Conservation (phyloP, 23 tunicate genomes). For the Trididemnum nubilum region DNA sequence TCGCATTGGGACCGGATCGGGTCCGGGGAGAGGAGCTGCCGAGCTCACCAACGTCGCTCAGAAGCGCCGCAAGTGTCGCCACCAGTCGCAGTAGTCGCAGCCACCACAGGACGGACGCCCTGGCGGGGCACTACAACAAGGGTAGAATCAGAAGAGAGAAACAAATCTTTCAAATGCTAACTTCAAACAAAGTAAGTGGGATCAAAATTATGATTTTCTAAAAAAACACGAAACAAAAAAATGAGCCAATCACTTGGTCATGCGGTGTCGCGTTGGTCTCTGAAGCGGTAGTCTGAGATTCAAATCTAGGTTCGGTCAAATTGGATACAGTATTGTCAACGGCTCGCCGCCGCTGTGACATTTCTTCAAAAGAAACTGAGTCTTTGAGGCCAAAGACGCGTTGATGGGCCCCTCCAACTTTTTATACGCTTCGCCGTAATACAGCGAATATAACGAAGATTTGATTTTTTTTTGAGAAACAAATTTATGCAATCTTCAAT, state of each 20-base stretch:
- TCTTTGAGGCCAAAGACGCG: too few relatives aligned
- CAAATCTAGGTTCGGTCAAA: not conserved
- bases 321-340: too few relatives aligned
- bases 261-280: not conserved
- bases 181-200: not conserved
- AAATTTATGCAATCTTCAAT: too few relatives aligned
- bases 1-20: not conserved
- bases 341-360: too few relatives aligned
- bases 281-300: not conserved
- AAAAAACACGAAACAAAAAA: too few relatives aligned
- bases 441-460: too few relatives aligned
- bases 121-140: slow-evolving; percentile 52
- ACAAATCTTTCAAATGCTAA: slow-evolving; percentile 44
- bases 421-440: too few relatives aligned
- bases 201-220: too few relatives aligned
- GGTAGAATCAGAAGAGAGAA: slow-evolving; percentile 18
- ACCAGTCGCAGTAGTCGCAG: slow-evolving; percentile 71
- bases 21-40: slow-evolving; percentile 34
- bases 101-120: slow-evolving; percentile 55
- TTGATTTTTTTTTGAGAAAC: too few relatives aligned
- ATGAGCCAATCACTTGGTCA: too few relatives aligned
- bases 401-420: too few relatives aligned
- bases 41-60: slow-evolving; percentile 58
- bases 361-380: too few relatives aligned
- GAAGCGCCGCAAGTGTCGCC: slow-evolving; percentile 49